Evolutionary conservation across 2,888 invertebrate genomes (phyloP).

Genomic region (Tetranychus piercei): DNA sequence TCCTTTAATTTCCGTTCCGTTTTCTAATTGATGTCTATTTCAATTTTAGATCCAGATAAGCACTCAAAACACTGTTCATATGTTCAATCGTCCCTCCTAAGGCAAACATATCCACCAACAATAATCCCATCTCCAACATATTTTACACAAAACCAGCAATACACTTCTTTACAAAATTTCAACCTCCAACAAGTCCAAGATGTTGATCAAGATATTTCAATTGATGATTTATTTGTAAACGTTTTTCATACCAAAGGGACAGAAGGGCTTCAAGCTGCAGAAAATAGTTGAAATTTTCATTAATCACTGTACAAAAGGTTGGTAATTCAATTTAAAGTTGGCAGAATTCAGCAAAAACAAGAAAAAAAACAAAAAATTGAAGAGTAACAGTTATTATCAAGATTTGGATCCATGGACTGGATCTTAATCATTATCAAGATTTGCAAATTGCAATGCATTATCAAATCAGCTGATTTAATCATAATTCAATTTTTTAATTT

Average conservation of each 20-base stretch:
- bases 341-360: too few relatives aligned
- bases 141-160: slow-evolving; percentile 8
- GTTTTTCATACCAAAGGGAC: background rate
- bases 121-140: background rate
- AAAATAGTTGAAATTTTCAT: background rate
- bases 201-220: background rate
- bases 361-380: too few relatives aligned
- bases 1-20: too few relatives aligned
- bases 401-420: too few relatives aligned
- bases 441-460: too few relatives aligned
- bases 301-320: background rate
- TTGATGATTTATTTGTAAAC: background rate
- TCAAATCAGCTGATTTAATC: too few relatives aligned
- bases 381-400: too few relatives aligned
- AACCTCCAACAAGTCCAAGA: background rate
- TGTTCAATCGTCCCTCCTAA: background rate
- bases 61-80: slow-evolving; percentile 8
- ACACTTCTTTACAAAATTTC: slow-evolving; percentile 1
- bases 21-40: background rate
- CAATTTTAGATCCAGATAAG: slow-evolving; percentile 1
- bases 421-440: too few relatives aligned
- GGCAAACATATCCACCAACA: slow-evolving; percentile 10
- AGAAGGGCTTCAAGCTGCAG: background rate
- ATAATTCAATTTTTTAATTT: too few relatives aligned
- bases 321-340: too few relatives aligned